phyloP scores from a whole-genome alignment of 2,113 vertebrate genomes.

The Corvus moneduloides region DNA sequence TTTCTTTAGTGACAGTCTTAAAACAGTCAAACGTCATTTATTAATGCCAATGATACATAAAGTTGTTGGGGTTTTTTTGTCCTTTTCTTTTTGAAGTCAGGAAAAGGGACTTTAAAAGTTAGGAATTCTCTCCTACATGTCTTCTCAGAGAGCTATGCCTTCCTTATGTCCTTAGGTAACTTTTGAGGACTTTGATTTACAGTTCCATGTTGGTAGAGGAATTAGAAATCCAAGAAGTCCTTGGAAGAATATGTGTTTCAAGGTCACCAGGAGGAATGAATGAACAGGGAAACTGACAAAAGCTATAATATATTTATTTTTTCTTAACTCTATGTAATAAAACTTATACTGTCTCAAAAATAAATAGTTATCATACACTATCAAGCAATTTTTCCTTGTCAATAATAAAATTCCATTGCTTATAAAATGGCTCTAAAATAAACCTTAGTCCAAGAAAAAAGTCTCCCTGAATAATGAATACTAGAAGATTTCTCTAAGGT shows the following conservation, averaged over 20 bases:
- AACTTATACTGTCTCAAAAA: background rate
- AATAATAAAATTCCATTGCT: background rate
- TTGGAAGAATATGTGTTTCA: background rate
- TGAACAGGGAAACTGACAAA: background rate
- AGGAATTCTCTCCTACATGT: background rate
- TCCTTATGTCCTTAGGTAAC: background rate
- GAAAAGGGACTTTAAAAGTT: background rate
- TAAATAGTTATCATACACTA: background rate
- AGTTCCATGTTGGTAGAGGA: background rate
- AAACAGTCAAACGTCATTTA: background rate
- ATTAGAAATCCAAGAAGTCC: background rate
- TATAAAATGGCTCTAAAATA: background rate
- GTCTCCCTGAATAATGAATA: background rate
- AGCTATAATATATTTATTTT: background rate
- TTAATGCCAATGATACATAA: background rate
- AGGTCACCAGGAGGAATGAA: background rate
- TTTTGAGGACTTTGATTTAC: background rate
- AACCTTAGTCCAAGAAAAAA: background rate
- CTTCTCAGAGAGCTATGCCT: background rate
- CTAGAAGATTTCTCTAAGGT: background rate
- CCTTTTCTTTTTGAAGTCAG: background rate
- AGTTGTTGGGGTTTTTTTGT: rapidly evolving
- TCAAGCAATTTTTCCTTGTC: background rate
- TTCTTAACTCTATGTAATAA: background rate
- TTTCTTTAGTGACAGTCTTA: background rate